A percentile compares a stretch with the other conserved stretches of the same genome.
Conservation (phyloP, 2,888 invertebrate species). For the Dicyrtomina minuta region DNA sequence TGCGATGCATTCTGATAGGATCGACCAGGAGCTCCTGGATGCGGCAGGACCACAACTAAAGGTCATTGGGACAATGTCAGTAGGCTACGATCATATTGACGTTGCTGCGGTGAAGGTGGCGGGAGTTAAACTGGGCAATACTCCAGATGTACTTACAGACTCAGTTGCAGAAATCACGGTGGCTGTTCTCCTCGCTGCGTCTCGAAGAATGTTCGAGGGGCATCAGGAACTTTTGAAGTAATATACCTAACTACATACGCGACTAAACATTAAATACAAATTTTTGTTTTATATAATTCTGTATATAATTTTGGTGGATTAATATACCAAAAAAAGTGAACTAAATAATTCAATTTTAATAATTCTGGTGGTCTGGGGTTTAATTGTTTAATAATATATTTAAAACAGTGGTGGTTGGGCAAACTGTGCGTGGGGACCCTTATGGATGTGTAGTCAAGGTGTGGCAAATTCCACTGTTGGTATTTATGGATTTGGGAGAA, state of each 20-base stretch:
- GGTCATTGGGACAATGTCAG: no score
- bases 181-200: constrained; percentile 77
- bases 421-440: constrained; percentile 74
- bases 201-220: constrained; percentile 80
- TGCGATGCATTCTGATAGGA: no score
- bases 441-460: constrained; percentile 90
- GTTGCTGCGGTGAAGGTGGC: constrained; percentile 70
- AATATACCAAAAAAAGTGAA: no score
- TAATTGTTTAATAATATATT: no score
- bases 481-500: constrained; percentile 79
- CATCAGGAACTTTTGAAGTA: constrained; percentile 68
- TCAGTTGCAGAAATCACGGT: constrained; percentile 84
- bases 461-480: constrained; percentile 85
- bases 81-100: constrained; percentile 87
- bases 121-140: constrained; percentile 79
- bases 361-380: no score
- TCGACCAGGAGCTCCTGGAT: no score
- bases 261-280: no score
- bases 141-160: constrained; percentile 80
- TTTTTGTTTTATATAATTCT: no score
- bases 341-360: no score
- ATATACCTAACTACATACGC: no score
- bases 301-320: no score
- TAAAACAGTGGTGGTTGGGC: constrained; percentile 87
- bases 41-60: no score